A percentile compares a stretch with the other conserved stretches of the same genome.
phyloP scores from a whole-genome alignment of 2,797 vertebrate genomes.

The Silurus aristotelis region DNA sequence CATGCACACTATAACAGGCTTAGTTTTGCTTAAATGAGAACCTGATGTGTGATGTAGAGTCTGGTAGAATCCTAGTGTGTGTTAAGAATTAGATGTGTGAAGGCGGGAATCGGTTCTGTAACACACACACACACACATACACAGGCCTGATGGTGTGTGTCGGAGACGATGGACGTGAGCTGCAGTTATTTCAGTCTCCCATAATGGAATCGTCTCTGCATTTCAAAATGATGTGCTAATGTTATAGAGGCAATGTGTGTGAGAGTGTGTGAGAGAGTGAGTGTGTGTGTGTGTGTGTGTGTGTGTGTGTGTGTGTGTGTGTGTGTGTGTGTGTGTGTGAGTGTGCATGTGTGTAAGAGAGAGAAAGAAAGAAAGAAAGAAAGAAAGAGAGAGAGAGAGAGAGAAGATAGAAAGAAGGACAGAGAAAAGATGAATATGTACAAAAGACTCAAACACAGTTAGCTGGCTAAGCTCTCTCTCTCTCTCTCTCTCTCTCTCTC shows the following conservation, averaged over 20 bases:
- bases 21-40: slow-evolving; percentile 35
- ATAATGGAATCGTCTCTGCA: slow-evolving; percentile 34
- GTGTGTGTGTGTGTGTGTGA: too few relatives aligned
- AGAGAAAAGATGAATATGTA: too few relatives aligned
- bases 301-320: too few relatives aligned
- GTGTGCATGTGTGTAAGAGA: too few relatives aligned
- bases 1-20: slow-evolving; percentile 13
- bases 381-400: too few relatives aligned
- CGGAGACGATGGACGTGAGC: slow-evolving; percentile 4
- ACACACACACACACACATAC: not conserved
- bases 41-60: not conserved
- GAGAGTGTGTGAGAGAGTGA: slow-evolving; percentile 5
- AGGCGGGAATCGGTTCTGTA: not conserved
- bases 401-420: too few relatives aligned
- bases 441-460: too few relatives aligned
- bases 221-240: slow-evolving; percentile 12
- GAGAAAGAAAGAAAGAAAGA: too few relatives aligned
- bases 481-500: too few relatives aligned
- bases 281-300: too few relatives aligned
- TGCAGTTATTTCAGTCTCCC: slow-evolving; percentile 18
- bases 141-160: not conserved
- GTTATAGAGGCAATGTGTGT: slow-evolving; percentile 1
- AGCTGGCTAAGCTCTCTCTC: too few relatives aligned
- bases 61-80: not conserved
- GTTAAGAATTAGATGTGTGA: slow-evolving; percentile 7